Base-by-base conservation (phyloP, 2,888 invertebrate species). In the Cataglyphis livida region DNA sequence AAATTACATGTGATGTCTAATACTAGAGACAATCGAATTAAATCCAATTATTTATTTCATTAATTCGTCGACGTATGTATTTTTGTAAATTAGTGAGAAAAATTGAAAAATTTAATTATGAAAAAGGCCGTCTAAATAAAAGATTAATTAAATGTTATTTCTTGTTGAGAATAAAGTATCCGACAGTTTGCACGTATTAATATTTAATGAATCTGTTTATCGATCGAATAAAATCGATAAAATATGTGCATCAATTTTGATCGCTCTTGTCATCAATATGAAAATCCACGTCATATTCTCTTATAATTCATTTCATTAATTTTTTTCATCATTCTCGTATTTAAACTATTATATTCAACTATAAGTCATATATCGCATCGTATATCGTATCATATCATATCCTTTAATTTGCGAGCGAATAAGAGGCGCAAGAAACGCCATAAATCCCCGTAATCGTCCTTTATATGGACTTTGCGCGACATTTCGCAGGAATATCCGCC, bases 371-470 rank as follows among this genome's bases (percentile, higher is more conserved):
- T 18, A n/a, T 32, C 12, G 10, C 54, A 12, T 76, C 70, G 57
- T 21, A 21, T 21, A 21, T 21, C 21, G 21, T 21, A 21, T 21
- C 21, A 21, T 21, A 21, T 44, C 28, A 7, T 21, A 32, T 25
- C 32, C 44, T 1, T 59, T 66, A 76, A 70, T 78, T 59, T 71
- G 78, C 71, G 59, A 70, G 21, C 59, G 12, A 70, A 71, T 59
- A 59, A 59, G 59, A 32, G 35, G 10, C 41, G 15, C 32, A 18
- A 59, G 70, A 59, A 44, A 70, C 44, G 70, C 78, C 21, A 59
- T 79, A 79, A 70, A 79, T 79, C 35, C 18, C 12, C 32, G 12
- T 71, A 79, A 79, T 79, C 44, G 78, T 35, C 44, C 15, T 21
- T 79, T 70, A 70, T 59, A 70, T 35, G 71, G 71, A 70, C 78